Evolutionary conservation across 1,140 invertebrate genomes (phyloP), one percentile per base, ranked within the genome.

Genomic region (Drosophila sturtevanti): DNA sequence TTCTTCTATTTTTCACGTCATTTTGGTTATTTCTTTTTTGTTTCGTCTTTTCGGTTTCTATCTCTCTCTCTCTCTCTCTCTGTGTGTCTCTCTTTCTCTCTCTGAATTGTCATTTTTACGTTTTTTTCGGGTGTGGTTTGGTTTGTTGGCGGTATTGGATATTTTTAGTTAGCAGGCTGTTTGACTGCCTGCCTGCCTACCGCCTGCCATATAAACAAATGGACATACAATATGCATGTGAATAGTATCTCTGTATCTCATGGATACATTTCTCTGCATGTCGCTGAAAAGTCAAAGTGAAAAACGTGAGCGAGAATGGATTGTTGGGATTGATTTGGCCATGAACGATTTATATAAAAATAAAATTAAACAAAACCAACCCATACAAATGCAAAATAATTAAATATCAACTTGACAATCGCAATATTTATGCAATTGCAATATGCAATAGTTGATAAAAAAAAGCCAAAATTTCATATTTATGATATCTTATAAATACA

Each of bases 281-380:
- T 58, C 35, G 58, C 14, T 65, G 56, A 59, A 67, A 85, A 85
- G 81, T 81, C 82, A 87, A 81, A 67, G 64, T 58, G 77, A 86
- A 85, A 78, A 66, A 65, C 69, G 44, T 38, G 22, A 76, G 64
- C 76, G 48, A 81, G 54, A 63, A 41, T 64, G 51, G 78, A 86
- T 85, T 85, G 41, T 70, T 61, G 18, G 51, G 73, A 85, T 85
- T 85, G 81, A 84, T 85, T 81, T 73, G 59, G 76, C 69, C 74
- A 63, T 77, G 81, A 71, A 66, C 68, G 58, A 35, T 14, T 34
- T 63, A 85, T 77, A 31, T 31, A 58, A 68, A 27, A 72, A 61
- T 35, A 41, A 59, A 54, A 63, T 58, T 31, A 27, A n/a, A 73
- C 41, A 35, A 65, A 63, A 70, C 48, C 7, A 16, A 21, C 16